These are phyloP conservation scores for Todus mexicanus DNA, from an alignment of 2,797 vertebrate genomes.

Conservation along the genomic window DNA sequence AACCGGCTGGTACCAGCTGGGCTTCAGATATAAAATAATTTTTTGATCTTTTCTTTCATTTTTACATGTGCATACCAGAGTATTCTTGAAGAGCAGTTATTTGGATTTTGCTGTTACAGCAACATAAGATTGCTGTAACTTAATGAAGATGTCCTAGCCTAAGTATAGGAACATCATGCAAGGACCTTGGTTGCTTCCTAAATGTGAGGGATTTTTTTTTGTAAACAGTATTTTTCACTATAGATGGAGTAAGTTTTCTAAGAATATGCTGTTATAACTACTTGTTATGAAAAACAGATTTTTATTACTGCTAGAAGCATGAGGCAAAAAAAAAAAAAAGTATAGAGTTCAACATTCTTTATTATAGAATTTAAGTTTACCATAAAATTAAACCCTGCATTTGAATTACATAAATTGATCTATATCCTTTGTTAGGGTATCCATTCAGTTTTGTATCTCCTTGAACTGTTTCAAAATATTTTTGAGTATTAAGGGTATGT, in stretches of 20 bases:
- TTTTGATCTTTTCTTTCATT: not conserved
- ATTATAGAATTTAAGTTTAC: not conserved
- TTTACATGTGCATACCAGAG: not conserved
- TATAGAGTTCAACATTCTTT: not conserved
- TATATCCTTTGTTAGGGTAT: not conserved
- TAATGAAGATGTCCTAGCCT: not conserved
- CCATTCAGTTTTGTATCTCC: not conserved
- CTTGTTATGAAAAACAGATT: not conserved
- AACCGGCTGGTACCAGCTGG: not conserved
- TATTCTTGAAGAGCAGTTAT: not conserved
- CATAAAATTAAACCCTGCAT: not conserved
- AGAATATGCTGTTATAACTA: not conserved
- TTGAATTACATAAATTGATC: not conserved
- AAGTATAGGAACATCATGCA: not conserved
- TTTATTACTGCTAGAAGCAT: not conserved
- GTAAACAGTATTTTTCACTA: not conserved
- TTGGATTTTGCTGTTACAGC: not conserved
- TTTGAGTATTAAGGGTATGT: not conserved
- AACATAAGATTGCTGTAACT: not conserved
- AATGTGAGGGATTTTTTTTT: not conserved
- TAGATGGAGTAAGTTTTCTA: not conserved
- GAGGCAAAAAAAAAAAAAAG: not conserved
- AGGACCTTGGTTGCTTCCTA: not conserved
- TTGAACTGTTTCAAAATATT: not conserved
- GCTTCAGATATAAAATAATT: not conserved